A percentile compares a stretch with the other conserved stretches of the same genome.
Evolutionary conservation across 1,140 invertebrate species (phyloP).

Genomic region (Dryas iulia): DNA sequence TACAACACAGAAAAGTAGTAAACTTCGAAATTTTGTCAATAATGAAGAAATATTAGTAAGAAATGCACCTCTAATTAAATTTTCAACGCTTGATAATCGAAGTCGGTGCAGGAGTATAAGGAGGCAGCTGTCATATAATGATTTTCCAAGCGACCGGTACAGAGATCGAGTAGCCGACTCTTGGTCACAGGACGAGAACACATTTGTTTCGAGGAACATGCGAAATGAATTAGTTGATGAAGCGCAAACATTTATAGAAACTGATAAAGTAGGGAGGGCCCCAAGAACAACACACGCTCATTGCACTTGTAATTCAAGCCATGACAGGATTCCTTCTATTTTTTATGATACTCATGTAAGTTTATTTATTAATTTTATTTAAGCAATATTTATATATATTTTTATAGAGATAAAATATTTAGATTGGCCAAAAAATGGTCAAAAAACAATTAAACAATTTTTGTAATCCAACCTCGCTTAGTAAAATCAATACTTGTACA

Average conservation of each 20-base stretch:
- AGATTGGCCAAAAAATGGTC: too few species aligned
- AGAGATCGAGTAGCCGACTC: constrained; percentile 52
- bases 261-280: constrained; percentile 60
- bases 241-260: constrained; percentile 61
- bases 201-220: constrained; percentile 53
- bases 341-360: constrained; percentile 76
- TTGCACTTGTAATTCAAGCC: constrained; percentile 61
- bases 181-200: constrained; percentile 58
- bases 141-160: constrained; percentile 65
- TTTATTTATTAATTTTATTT: constrained; percentile 20
- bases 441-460: too few species aligned
- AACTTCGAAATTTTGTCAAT: constrained; percentile 64
- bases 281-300: constrained; percentile 58
- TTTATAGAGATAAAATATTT: too few species aligned
- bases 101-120: constrained; percentile 70
- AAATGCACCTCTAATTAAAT: constrained; percentile 61
- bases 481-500: too few species aligned
- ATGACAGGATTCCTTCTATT: constrained; percentile 64
- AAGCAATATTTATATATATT: too few species aligned
- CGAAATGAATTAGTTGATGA: constrained; percentile 60
- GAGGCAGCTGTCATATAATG: constrained; percentile 73
- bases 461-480: too few species aligned
- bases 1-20: constrained; percentile 52
- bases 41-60: constrained; percentile 54
- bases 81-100: constrained; percentile 72